phyloP scores from a whole-genome alignment of 2,888 invertebrate species.

The Pseudococcus longispinus region DNA sequence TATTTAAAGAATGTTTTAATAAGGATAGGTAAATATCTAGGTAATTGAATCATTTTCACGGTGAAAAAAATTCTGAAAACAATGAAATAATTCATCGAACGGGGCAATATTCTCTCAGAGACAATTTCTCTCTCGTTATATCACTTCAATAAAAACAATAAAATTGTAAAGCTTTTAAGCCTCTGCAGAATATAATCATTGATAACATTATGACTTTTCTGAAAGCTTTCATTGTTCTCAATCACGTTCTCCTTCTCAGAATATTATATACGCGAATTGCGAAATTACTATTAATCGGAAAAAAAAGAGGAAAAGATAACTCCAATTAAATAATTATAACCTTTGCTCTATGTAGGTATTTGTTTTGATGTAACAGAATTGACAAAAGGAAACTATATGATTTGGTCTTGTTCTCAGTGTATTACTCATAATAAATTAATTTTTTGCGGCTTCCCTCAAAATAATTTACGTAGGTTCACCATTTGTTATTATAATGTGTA shows the following conservation, averaged over 20 bases:
- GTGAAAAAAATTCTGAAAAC: neutral
- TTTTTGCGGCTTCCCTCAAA: neutral
- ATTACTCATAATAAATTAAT: too few species aligned
- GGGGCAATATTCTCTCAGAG: neutral
- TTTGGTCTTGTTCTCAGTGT: too few species aligned
- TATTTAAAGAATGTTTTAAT: neutral
- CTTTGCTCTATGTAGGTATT: neutral
- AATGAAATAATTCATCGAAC: neutral
- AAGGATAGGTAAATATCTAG: neutral
- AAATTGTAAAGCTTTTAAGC: conserved; percentile 13
- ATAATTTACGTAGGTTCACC: neutral
- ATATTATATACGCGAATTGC: neutral
- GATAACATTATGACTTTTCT: neutral
- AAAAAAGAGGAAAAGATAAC: neutral
- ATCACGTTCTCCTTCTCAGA: conserved; percentile 8
- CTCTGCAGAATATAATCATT: neutral
- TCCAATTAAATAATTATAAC: neutral
- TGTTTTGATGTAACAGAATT: neutral
- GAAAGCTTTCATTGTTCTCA: conserved; percentile 15
- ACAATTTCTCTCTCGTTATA: neutral
- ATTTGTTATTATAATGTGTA: neutral
- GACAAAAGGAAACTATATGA: neutral
- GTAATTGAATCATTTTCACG: neutral
- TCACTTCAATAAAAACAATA: neutral
- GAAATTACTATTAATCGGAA: neutral